Base-by-base conservation (phyloP, 2,113 vertebrate species). In the Hippocampus comes region DNA sequence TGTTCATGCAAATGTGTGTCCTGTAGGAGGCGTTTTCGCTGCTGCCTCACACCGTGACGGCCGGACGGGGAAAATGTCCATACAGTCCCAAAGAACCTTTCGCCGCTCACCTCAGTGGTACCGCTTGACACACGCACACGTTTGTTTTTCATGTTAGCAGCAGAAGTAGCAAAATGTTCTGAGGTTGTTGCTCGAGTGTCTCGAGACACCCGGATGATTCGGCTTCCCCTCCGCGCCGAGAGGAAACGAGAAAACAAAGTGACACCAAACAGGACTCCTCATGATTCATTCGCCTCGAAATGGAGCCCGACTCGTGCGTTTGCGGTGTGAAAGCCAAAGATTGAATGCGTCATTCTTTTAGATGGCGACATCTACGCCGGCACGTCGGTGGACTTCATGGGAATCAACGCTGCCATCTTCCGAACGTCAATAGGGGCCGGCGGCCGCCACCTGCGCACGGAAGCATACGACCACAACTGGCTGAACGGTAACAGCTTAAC, bases 351-450 rank as follows among this genome's bases (percentile, higher is more conserved):
- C 49, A 1, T 18, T 65, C 67, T 0, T 34, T 0, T 70, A 96
- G 95, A 89, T 18, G 92, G 93, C 1, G 91, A 94, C 17, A 89
- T 96, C 2, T 96, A 94, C 5, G 91, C 94, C 0, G 95, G 94
- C 5, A 95, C 93, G 2, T 94, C 95, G 0, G 93, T 94, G 0
- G 94, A 96, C 75, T 95, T 95, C 74, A 94, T 95, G 94, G 94
- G 95, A 20, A 93, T 90, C 68, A 95, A 94, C 0, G 91, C 94
- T 0, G 94, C 92, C 0, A 90, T 96, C 78, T 94, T 95, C 84
- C 91, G 95, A 1, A 92, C 94, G 0, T 89, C 90, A 11, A 70
- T 95, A 0, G 86, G 89, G 0, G 91, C 90, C 56, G 74, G 69
- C 85, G 85, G 72, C 18, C 90, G 90, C 12, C 91, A 92, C 86